Conservation (phyloP, 2,888 invertebrate genomes). For the Julus scanicus region DNA sequence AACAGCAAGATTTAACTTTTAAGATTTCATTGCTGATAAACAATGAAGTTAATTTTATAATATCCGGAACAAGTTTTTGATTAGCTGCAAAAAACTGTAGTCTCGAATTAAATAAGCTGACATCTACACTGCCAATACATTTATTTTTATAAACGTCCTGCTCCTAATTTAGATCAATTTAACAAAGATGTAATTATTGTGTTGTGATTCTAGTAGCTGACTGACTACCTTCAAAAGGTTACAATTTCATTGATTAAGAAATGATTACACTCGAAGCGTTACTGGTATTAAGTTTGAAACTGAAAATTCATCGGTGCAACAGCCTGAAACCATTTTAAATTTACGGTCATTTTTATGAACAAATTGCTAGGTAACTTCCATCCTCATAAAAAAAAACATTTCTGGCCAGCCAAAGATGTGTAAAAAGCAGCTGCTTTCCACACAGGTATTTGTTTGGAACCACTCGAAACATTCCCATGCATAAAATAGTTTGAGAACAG, state of each 20-base stretch:
- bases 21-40: background rate
- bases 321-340: slow-evolving; percentile 26
- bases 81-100: background rate
- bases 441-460: slow-evolving; percentile 31
- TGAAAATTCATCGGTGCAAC: background rate
- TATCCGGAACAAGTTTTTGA: background rate
- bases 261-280: background rate
- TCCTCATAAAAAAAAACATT: background rate
- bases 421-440: slow-evolving; percentile 43
- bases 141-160: background rate
- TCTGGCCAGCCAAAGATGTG: slow-evolving; percentile 25
- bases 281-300: slow-evolving; percentile 24
- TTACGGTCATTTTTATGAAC: slow-evolving; percentile 12
- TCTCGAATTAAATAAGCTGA: background rate
- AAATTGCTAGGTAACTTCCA: slow-evolving; percentile 15
- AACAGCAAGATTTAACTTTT: background rate
- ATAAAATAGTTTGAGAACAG: slow-evolving; percentile 49
- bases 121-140: background rate
- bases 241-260: slow-evolving; percentile 16
- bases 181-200: background rate
- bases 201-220: background rate
- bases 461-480: slow-evolving; percentile 47
- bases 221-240: background rate
- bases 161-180: background rate
- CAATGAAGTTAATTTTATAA: background rate